Evolutionary conservation across 2,888 invertebrate species (phyloP).

Genomic region (Tribolium freemani): DNA sequence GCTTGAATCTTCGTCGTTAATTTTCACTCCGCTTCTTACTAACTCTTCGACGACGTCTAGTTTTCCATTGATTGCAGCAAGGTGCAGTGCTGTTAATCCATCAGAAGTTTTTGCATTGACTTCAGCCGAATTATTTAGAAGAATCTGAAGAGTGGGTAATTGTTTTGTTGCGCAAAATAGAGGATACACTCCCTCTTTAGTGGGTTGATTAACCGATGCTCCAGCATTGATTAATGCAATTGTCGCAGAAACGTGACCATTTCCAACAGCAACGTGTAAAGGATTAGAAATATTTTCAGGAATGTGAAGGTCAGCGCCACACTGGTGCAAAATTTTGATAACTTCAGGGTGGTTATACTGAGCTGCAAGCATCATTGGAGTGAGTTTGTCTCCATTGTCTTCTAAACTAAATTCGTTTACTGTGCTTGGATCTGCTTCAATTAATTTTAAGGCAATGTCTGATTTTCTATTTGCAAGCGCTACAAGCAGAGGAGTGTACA

Average conservation of each 20-base stretch:
- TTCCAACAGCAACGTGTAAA: constrained; percentile 4
- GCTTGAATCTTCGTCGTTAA: not conserved
- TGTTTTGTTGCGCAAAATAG: not conserved
- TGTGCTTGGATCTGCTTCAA: constrained; percentile 1
- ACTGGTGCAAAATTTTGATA: not conserved
- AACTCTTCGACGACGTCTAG: not conserved
- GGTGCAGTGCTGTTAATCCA: not conserved
- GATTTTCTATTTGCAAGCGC: not conserved
- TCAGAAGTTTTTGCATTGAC: not conserved
- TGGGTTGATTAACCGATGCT: not conserved
- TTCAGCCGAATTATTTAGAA: not conserved
- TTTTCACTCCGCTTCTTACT: not conserved
- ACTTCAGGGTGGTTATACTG: not conserved
- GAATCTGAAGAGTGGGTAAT: not conserved
- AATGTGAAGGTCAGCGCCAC: not conserved
- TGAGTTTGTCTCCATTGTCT: not conserved
- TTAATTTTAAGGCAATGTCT: constrained; percentile 2
- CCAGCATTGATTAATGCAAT: not conserved
- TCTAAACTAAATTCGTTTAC: constrained; percentile 1
- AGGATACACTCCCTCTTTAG: not conserved
- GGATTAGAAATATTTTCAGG: not conserved
- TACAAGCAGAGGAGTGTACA: not conserved
- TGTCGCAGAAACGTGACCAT: not conserved
- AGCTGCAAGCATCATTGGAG: not conserved
- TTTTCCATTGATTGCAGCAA: not conserved